A percentile compares a stretch with the other conserved stretches of the same genome.
Conservation (phyloP, 2,888 invertebrate genomes). For the Caenorhabditis sp. region DNA sequence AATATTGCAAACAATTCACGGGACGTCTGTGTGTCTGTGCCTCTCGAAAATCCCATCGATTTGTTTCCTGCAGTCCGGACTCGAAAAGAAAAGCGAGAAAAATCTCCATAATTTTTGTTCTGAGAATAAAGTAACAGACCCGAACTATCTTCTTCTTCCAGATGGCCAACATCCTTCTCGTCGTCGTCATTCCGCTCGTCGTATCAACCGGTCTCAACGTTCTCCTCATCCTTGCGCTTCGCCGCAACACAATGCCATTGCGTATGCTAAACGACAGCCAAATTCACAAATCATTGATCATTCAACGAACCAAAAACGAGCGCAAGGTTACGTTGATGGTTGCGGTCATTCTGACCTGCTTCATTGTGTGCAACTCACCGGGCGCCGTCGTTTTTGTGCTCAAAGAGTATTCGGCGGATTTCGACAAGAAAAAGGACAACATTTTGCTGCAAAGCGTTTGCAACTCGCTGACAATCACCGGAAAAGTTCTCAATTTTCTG, state of each 20-base stretch:
- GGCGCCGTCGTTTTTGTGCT: slow-evolving; percentile 47
- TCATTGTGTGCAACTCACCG: slow-evolving; percentile 55
- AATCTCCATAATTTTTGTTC: too few relatives aligned
- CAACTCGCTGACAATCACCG: slow-evolving; percentile 51
- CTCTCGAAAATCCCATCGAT: too few relatives aligned
- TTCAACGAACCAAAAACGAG: slow-evolving; percentile 27
- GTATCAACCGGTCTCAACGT: slow-evolving; percentile 46
- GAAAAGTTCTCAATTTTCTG: slow-evolving; percentile 59
- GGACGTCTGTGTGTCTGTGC: too few relatives aligned
- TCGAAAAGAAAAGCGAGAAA: too few relatives aligned
- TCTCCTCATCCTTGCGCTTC: slow-evolving; percentile 50
- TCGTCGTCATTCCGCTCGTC: slow-evolving; percentile 48
- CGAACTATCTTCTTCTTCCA: slow-evolving; percentile 16
- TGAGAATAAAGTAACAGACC: background rate
- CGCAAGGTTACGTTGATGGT: slow-evolving; percentile 55
- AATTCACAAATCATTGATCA: slow-evolving; percentile 33
- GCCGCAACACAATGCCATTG: slow-evolving; percentile 40
- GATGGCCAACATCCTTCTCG: slow-evolving; percentile 41
- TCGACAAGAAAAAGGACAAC: slow-evolving; percentile 14
- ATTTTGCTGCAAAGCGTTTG: slow-evolving; percentile 40
- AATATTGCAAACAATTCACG: too few relatives aligned
- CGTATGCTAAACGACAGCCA: slow-evolving; percentile 36
- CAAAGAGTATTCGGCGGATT: slow-evolving; percentile 30
- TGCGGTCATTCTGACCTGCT: slow-evolving; percentile 49
- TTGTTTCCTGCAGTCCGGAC: too few relatives aligned